A percentile compares a stretch with the other conserved stretches of the same genome.
Evolutionary conservation across 1,140 invertebrate genomes (phyloP).

Genomic region (Drosophila triauraria): DNA sequence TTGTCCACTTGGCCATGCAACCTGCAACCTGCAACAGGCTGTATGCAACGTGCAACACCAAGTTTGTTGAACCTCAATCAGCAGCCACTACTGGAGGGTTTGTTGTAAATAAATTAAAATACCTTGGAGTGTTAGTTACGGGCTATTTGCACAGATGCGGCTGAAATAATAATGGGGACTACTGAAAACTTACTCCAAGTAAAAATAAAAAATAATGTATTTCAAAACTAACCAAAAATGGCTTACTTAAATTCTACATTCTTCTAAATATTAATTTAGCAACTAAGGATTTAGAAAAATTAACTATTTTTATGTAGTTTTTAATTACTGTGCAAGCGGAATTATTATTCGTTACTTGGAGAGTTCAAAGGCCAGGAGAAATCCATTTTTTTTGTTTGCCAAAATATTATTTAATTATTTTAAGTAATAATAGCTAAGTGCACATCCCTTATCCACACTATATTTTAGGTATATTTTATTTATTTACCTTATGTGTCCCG

Average conservation of each 20-base stretch:
- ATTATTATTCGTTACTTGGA: neutral
- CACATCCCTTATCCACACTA: neutral
- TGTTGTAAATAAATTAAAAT: constrained; percentile 55
- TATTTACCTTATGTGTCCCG: constrained; percentile 55
- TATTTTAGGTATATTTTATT: constrained; percentile 57
- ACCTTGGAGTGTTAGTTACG: constrained; percentile 60
- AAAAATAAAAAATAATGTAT: neutral
- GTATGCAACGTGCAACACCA: constrained; percentile 19
- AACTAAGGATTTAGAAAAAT: too few species aligned
- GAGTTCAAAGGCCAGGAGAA: neutral
- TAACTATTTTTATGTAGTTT: too few species aligned
- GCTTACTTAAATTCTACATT: neutral
- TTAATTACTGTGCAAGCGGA: neutral
- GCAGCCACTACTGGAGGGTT: constrained; percentile 34
- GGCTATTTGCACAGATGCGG: constrained; percentile 40
- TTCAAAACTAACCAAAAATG: neutral
- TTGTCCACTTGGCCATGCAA: constrained; percentile 75
- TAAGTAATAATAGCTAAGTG: neutral
- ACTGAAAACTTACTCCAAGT: neutral
- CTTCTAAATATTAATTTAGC: neutral
- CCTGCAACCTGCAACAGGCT: constrained; percentile 40
- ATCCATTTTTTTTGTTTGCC: neutral
- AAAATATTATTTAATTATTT: neutral
- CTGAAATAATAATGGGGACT: neutral
- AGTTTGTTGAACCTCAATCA: constrained; percentile 53